These are phyloP conservation scores for Felis chaus DNA, from an alignment of 2,113 vertebrate species.

Conservation along the genomic window DNA sequence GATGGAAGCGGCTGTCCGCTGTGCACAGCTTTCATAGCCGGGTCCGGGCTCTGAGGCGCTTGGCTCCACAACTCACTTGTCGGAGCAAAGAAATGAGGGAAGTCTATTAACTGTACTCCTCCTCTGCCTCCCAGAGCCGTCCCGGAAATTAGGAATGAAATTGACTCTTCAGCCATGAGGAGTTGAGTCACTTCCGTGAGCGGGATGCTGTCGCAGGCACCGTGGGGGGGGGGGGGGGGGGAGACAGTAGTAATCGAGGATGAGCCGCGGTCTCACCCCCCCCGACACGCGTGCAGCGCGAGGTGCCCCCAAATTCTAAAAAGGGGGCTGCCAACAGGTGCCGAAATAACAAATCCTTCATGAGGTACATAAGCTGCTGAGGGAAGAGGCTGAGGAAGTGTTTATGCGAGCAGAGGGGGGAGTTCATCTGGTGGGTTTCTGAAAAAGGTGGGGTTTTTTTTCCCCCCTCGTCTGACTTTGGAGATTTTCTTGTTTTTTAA, in stretches of 20 bases:
- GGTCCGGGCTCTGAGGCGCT: background rate
- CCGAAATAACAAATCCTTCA: background rate
- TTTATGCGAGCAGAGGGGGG: background rate
- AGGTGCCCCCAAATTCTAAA: background rate
- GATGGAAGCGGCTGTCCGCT: background rate
- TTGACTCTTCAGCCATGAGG: background rate
- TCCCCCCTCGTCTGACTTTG: background rate
- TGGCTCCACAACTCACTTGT: background rate
- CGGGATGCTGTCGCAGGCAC: background rate
- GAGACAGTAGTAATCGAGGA: background rate
- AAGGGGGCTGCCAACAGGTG: background rate
- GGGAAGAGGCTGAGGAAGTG: background rate
- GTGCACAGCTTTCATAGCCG: fast-evolving
- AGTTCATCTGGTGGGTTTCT: background rate
- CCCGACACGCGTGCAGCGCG: fast-evolving
- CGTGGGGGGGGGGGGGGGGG: background rate
- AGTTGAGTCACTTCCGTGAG: conserved; percentile 7
- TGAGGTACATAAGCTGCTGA: too few species aligned
- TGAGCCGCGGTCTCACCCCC: background rate
- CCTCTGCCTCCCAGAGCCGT: conserved; percentile 23
- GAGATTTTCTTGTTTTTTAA: background rate
- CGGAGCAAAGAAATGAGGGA: background rate
- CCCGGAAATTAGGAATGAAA: conserved; percentile 46
- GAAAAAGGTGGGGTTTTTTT: background rate
- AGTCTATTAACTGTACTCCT: background rate